Percentiles rank a stretch among this genome's conserved stretches.
phyloP scores from a whole-genome alignment of 1,140 invertebrate species.

The Temnothorax curvispinosus region DNA sequence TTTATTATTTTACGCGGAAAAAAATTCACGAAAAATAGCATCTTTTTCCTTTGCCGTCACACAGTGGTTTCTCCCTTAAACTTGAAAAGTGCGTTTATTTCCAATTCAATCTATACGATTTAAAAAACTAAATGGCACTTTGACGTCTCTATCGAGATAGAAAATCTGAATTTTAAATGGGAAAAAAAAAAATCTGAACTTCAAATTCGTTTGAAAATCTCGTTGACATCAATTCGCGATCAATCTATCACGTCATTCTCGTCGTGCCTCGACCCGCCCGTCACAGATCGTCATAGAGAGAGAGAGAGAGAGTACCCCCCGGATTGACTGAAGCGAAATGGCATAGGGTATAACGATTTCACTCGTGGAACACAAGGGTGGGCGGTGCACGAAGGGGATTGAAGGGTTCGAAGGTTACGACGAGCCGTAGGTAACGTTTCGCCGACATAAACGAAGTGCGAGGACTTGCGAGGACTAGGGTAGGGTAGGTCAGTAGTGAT shows the following conservation, averaged over 20 bases:
- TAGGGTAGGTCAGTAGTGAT: slow-evolving; percentile 45
- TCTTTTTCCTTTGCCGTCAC: too few species aligned
- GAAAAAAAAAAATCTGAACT: not conserved
- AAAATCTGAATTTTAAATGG: not conserved
- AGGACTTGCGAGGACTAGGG: not conserved
- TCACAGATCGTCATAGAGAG: slow-evolving; percentile 6
- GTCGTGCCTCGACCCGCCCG: not conserved
- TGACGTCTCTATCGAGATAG: not conserved
- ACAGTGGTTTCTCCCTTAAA: not conserved
- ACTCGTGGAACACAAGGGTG: not conserved
- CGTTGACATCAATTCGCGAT: not conserved
- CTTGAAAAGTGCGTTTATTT: not conserved
- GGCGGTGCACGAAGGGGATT: not conserved
- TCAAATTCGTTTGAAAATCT: not conserved
- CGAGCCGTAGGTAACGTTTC: not conserved
- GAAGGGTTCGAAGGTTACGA: slow-evolving; percentile 31
- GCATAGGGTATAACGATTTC: slow-evolving; percentile 17
- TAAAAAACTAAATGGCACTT: not conserved
- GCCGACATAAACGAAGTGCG: slow-evolving; percentile 16
- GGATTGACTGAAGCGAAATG: slow-evolving; percentile 38
- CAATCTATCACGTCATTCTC: slow-evolving; percentile 4
- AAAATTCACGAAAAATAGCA: too few species aligned
- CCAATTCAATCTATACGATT: not conserved
- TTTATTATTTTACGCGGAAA: too few species aligned
- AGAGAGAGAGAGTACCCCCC: not conserved